Conservation (phyloP, 2,888 invertebrate species). For the Lasius fuliginosus region DNA sequence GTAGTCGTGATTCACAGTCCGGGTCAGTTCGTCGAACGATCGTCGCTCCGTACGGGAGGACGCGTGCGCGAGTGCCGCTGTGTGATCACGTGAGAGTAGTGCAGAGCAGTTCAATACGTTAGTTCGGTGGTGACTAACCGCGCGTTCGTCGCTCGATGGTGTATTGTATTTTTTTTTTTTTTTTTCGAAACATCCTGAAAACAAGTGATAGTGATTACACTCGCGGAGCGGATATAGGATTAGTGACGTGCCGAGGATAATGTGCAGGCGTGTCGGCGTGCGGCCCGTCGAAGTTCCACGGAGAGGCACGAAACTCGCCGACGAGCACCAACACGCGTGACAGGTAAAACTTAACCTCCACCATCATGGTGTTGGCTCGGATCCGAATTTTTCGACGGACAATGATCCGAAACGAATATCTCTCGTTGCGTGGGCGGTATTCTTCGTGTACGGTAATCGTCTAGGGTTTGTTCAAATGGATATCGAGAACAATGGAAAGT, state of each 20-base stretch:
- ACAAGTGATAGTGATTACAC: conserved; percentile 47
- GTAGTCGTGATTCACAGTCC: conserved; percentile 73
- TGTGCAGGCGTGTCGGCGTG: conserved; percentile 68
- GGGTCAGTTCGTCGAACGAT: conserved; percentile 76
- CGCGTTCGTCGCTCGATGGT: conserved; percentile 40
- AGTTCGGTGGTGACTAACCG: conserved; percentile 46
- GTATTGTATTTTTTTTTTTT: not conserved
- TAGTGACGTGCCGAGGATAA: conserved; percentile 63
- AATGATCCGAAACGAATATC: not conserved
- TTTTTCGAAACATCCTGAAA: not conserved
- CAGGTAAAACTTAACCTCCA: conserved; percentile 73
- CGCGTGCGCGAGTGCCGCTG: conserved; percentile 72
- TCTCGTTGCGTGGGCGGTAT: conserved; percentile 23
- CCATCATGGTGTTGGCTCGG: not conserved
- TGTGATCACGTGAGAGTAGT: conserved; percentile 73
- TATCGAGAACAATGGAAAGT: not conserved
- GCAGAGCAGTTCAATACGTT: conserved; percentile 67
- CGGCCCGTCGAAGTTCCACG: conserved; percentile 63
- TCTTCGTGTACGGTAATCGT: not conserved
- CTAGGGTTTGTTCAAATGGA: not conserved
- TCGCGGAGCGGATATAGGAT: conserved; percentile 25
- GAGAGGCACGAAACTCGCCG: conserved; percentile 66
- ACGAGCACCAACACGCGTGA: conserved; percentile 71
- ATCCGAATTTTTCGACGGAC: conserved; percentile 5
- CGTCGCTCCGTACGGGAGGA: conserved; percentile 66